Conservation (phyloP, 2,113 vertebrate genomes). For the Prolemur simus region DNA sequence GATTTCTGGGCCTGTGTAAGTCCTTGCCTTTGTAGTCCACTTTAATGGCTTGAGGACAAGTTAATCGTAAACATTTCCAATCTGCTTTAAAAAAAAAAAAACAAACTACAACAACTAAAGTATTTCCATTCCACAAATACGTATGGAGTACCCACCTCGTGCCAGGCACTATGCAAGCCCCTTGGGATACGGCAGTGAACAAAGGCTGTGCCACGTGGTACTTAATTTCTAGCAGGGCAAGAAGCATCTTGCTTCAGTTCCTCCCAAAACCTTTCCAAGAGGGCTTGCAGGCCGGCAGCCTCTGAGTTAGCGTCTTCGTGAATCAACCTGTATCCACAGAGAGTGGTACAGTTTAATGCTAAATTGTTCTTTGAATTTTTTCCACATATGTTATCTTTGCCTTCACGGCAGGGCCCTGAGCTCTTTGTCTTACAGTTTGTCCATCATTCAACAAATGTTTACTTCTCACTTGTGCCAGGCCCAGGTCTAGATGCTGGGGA, state of each 20-base stretch:
- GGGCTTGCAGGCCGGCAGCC: background rate
- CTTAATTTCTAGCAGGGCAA: background rate
- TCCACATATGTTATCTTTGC: background rate
- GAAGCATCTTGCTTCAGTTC: background rate
- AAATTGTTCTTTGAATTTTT: background rate
- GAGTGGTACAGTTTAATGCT: background rate
- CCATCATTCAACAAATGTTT: background rate
- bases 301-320: background rate
- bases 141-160: background rate
- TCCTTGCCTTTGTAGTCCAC: background rate
- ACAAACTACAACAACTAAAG: background rate
- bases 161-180: background rate
- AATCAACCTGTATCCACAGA: background rate
- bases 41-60: background rate
- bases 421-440: background rate
- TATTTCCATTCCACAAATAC: background rate
- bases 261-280: background rate
- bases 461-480: background rate
- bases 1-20: background rate
- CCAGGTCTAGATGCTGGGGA: background rate
- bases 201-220: fast-evolving
- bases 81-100: background rate
- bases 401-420: background rate
- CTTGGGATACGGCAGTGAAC: background rate
- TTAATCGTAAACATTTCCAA: background rate